A percentile compares a stretch with the other conserved stretches of the same genome.
These are phyloP conservation scores for Lytechinus pictus DNA, from an alignment of 35 echinoderm and acorn worm species.

Conservation along the genomic window DNA sequence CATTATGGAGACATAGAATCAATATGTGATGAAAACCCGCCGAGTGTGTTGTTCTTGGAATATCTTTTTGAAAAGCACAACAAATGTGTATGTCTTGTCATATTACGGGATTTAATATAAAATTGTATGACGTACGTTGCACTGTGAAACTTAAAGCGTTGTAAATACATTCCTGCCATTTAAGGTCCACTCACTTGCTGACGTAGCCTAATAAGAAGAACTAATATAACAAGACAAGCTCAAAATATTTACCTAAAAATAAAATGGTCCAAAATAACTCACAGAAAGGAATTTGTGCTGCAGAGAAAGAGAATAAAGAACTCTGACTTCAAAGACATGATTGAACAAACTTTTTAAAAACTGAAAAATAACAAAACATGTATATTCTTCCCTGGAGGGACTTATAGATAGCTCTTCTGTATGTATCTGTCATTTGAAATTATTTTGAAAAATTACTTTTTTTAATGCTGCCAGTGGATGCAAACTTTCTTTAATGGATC, in stretches of 20 bases:
- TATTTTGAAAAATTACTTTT: too few species aligned
- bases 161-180: background rate
- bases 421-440: too few species aligned
- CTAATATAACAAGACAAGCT: background rate
- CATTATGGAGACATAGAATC: background rate
- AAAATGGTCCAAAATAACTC: background rate
- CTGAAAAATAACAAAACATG: too few species aligned
- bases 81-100: background rate
- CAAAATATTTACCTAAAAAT: background rate
- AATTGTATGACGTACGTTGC: background rate
- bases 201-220: background rate
- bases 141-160: background rate
- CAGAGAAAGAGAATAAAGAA: too few species aligned
- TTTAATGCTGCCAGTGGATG: too few species aligned
- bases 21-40: background rate
- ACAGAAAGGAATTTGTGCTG: background rate
- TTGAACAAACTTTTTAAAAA: too few species aligned
- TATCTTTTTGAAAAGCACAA: background rate
- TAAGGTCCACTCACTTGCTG: background rate
- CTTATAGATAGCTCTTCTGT: too few species aligned
- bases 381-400: too few species aligned
- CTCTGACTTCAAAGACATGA: too few species aligned
- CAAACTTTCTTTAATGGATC: too few species aligned
- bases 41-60: background rate
- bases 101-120: background rate